phyloP scores from a whole-genome alignment of 2,888 invertebrate species.

The Papilio demoleus region DNA sequence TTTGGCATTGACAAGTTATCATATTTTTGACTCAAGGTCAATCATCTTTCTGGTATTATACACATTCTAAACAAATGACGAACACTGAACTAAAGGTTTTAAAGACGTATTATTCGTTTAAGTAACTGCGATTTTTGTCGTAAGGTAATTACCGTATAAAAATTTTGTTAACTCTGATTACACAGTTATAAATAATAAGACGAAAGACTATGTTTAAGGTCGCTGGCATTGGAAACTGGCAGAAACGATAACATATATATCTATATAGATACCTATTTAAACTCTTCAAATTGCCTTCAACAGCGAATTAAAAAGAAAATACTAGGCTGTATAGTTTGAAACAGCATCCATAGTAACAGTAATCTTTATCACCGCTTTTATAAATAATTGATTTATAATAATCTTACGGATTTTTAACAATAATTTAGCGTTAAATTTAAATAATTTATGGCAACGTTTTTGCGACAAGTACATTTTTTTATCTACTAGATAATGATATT shows the following conservation, averaged over 20 bases:
- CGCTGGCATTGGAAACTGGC: not conserved
- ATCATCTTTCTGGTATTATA: not conserved
- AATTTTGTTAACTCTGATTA: not conserved
- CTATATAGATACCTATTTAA: no score
- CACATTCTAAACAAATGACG: no score
- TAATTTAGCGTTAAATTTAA: constrained; percentile 5
- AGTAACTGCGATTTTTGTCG: no score
- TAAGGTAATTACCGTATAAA: no score
- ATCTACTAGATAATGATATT: not conserved
- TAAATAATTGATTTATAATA: constrained; percentile 16
- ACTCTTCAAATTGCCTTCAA: no score
- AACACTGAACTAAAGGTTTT: no score
- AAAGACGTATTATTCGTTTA: no score
- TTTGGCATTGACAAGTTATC: constrained; percentile 10
- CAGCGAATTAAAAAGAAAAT: not conserved
- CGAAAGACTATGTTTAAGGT: no score
- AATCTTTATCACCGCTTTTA: not conserved
- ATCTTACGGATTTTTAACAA: constrained; percentile 14
- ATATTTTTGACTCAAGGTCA: not conserved
- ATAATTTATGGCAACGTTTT: constrained; percentile 4
- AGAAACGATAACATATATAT: not conserved
- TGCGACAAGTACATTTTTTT: not conserved
- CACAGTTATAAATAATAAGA: no score
- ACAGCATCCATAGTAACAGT: constrained; percentile 8
- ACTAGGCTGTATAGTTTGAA: no score